A percentile compares a stretch with the other conserved stretches of the same genome.
Evolutionary conservation across 2,888 invertebrate species (phyloP).

Genomic region (Bhutanitis thaidina): DNA sequence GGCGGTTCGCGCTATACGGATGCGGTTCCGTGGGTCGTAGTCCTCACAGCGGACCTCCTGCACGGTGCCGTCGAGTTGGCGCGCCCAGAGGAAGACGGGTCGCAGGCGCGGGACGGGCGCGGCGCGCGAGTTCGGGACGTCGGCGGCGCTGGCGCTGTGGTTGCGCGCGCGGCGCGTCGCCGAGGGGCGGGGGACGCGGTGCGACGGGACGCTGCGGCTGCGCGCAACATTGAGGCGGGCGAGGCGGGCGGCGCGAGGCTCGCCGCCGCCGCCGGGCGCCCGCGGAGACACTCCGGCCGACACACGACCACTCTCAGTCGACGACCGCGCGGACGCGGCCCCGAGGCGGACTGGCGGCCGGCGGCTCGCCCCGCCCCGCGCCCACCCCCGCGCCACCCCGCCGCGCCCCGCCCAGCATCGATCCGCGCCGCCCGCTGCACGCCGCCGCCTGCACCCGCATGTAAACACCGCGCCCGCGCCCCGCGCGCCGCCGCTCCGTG

Average conservation of each 20-base stretch:
- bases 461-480: constrained; percentile 89
- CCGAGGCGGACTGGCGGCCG: constrained; percentile 67
- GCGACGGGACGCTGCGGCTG: constrained; percentile 37
- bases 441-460: constrained; percentile 55
- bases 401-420: constrained; percentile 45
- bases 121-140: constrained; percentile 68
- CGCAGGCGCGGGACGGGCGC: constrained; percentile 81
- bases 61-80: constrained; percentile 88
- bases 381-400: constrained; percentile 50
- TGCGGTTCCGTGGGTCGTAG: constrained; percentile 91
- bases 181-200: constrained; percentile 72
- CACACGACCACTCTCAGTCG: constrained; percentile 56
- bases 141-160: constrained; percentile 55
- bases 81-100: constrained; percentile 92
- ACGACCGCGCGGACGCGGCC: constrained; percentile 77
- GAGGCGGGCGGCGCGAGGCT: constrained; percentile 76
- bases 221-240: constrained; percentile 80
- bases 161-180: constrained; percentile 51
- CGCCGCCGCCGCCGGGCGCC: constrained; percentile 74
- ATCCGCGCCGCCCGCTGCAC: constrained; percentile 62
- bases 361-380: constrained; percentile 38
- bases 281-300: constrained; percentile 73
- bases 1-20: constrained; percentile 89
- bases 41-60: constrained; percentile 93
- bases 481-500: constrained; percentile 60